A percentile compares a stretch with the other conserved stretches of the same genome.
Evolutionary conservation across 35 echinoderm and acorn worm genomes (phyloP).

Genomic region (Apostichopus japonicus): DNA sequence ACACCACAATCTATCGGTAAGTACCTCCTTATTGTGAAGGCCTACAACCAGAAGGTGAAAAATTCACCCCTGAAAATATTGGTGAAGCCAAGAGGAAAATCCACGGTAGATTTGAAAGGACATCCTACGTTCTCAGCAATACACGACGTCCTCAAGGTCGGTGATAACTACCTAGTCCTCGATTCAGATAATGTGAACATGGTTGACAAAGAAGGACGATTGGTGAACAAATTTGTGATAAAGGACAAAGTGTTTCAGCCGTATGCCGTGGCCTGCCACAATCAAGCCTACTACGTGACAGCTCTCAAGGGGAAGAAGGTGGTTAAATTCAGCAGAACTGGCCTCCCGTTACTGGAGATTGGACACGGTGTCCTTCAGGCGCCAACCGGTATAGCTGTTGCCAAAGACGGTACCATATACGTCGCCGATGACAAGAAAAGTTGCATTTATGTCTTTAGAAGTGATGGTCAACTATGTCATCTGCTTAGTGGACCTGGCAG

Average conservation of each 20-base stretch:
- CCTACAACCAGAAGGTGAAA: constrained; percentile 32
- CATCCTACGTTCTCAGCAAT: background rate
- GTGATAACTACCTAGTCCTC: constrained; percentile 33
- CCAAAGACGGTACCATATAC: constrained; percentile 56
- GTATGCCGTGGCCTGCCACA: constrained; percentile 59
- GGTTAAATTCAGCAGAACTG: constrained; percentile 62
- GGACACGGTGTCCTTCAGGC: constrained; percentile 51
- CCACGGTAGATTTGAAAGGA: constrained; percentile 43
- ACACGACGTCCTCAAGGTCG: constrained; percentile 39
- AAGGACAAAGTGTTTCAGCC: constrained; percentile 57
- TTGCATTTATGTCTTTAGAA: constrained; percentile 60
- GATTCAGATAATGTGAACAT: background rate
- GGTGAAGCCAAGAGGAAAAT: constrained; percentile 24
- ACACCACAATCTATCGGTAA: constrained; percentile 34
- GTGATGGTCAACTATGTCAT: constrained; percentile 27
- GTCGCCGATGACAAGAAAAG: constrained; percentile 57
- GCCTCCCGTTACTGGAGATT: constrained; percentile 18
- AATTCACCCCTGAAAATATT: constrained; percentile 45
- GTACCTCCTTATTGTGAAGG: constrained; percentile 30
- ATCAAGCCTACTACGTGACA: constrained; percentile 63
- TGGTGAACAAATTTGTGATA: constrained; percentile 59
- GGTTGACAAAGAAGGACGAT: constrained; percentile 35
- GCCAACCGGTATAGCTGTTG: constrained; percentile 61
- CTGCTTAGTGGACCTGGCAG: constrained; percentile 51
- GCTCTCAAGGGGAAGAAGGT: constrained; percentile 56